Conservation (phyloP, 2,888 invertebrate genomes). For the Cremastobaeus sp. region DNA sequence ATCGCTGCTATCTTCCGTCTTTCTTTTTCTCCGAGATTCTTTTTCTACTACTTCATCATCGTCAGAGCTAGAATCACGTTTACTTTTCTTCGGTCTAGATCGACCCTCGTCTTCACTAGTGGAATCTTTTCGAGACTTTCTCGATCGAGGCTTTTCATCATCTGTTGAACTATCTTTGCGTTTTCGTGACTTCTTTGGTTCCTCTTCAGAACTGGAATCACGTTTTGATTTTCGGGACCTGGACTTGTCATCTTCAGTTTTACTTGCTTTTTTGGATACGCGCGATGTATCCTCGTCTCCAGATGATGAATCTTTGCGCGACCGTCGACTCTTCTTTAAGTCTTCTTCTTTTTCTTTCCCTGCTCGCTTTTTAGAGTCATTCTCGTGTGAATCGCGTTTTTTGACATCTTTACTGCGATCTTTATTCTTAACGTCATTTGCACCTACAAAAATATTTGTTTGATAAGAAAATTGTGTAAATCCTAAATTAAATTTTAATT, state of each 20-base stretch:
- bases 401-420: constrained; percentile 74
- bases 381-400: constrained; percentile 77
- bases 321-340: constrained; percentile 68
- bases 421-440: constrained; percentile 78
- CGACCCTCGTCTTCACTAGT: constrained; percentile 74
- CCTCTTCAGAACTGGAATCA: constrained; percentile 82
- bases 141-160: constrained; percentile 80
- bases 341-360: constrained; percentile 79
- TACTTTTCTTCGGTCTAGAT: constrained; percentile 69
- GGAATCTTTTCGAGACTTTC: constrained; percentile 76
- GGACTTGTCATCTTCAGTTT: constrained; percentile 77
- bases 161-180: constrained; percentile 82
- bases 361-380: constrained; percentile 77
- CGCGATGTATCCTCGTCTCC: constrained; percentile 74
- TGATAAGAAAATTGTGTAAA: not conserved
- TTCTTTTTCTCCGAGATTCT: constrained; percentile 83
- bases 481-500: not conserved
- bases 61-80: constrained; percentile 79
- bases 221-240: constrained; percentile 76
- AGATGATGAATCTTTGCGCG: constrained; percentile 73
- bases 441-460: constrained; percentile 64
- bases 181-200: constrained; percentile 81
- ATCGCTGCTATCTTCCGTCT: constrained; percentile 82
- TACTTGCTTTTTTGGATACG: constrained; percentile 70
- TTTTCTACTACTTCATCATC: constrained; percentile 83